Evolutionary conservation across 35 echinoderm and acorn worm species (phyloP).

Genomic region (Apostichopus parvimensis): DNA sequence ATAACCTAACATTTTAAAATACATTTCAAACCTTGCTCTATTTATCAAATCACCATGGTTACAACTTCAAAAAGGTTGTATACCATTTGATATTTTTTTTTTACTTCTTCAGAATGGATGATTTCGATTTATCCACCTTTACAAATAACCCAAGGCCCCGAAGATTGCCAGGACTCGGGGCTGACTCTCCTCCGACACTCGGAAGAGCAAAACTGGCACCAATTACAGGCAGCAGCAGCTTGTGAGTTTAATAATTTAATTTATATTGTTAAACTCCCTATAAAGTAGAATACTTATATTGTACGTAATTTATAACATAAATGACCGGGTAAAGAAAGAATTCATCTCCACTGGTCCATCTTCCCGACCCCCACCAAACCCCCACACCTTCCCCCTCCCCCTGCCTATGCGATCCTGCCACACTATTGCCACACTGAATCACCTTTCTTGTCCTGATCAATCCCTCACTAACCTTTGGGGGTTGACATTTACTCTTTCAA

Average conservation of each 20-base stretch:
- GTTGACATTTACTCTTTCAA: too few relatives aligned
- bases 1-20: too few relatives aligned
- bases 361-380: background rate
- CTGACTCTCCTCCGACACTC: background rate
- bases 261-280: background rate
- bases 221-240: background rate
- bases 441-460: too few relatives aligned
- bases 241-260: conserved; percentile 2
- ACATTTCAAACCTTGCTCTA: too few relatives aligned
- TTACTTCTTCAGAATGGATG: background rate
- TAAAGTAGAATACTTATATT: conserved; percentile 2
- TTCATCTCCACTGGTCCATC: conserved; percentile 2
- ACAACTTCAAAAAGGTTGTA: too few relatives aligned
- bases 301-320: background rate
- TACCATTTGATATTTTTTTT: background rate
- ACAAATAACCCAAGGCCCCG: conserved; percentile 13
- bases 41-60: too few relatives aligned
- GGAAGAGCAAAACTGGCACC: conserved; percentile 37
- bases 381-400: too few relatives aligned
- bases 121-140: background rate
- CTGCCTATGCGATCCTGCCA: too few relatives aligned
- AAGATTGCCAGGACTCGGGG: background rate
- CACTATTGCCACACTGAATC: too few relatives aligned
- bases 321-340: background rate
- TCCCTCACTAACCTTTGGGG: too few relatives aligned